Conservation (phyloP, 2,113 vertebrate genomes). For the Himantopus leucocephalus region DNA sequence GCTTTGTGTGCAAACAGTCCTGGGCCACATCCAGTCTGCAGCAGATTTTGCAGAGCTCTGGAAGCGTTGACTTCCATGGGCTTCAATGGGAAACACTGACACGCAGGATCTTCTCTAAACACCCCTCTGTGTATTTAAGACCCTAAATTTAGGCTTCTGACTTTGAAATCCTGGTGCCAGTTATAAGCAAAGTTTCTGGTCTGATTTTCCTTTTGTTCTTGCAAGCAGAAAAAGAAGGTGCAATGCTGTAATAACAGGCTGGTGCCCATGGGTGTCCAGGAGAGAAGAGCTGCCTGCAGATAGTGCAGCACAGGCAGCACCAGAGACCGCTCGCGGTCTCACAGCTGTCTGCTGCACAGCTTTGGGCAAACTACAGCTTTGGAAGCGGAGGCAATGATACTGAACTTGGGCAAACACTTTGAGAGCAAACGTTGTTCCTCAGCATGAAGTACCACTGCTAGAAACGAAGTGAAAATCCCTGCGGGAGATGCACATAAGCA, state of each 20-base stretch:
- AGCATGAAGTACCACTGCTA: not conserved
- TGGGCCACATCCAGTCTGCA: not conserved
- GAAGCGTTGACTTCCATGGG: not conserved
- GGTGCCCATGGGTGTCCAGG: too few species aligned
- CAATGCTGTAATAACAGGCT: too few species aligned
- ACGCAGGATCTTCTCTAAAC: not conserved
- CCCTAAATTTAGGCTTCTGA: not conserved
- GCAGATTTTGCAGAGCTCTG: not conserved
- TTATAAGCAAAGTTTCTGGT: not conserved
- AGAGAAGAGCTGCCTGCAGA: not conserved
- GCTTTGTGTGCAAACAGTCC: conserved; percentile 16
- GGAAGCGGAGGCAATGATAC: not conserved
- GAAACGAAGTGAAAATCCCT: accelerated
- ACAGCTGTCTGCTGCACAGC: not conserved
- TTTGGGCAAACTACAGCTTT: not conserved
- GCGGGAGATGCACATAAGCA: accelerated
- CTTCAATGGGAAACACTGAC: not conserved
- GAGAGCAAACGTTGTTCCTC: not conserved
- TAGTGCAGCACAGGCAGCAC: not conserved
- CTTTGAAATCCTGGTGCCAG: not conserved
- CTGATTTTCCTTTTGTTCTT: not conserved
- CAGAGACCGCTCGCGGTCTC: not conserved
- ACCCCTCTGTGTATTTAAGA: accelerated
- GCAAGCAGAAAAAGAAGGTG: not conserved
- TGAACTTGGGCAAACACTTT: not conserved